Conservation (phyloP, 2,113 vertebrate species). For the Mungos mungo region DNA sequence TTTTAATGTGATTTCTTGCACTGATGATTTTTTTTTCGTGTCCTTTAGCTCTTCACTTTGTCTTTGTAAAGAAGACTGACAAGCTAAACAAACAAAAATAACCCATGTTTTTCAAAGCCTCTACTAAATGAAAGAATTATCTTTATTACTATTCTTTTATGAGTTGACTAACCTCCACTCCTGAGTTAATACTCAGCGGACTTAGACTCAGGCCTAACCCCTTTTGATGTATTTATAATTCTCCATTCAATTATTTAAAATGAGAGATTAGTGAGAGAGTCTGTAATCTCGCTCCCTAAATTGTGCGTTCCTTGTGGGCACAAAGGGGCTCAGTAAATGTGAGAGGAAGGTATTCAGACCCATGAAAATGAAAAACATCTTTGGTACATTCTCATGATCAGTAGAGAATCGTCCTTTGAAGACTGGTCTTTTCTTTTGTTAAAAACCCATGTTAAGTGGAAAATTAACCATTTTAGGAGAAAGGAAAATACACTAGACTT, state of each 20-base stretch:
- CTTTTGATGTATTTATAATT: slow-evolving; percentile 53
- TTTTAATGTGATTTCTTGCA: slow-evolving; percentile 70
- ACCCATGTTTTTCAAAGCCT: slow-evolving; percentile 46
- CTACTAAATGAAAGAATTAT: slow-evolving; percentile 43
- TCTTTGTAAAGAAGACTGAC: slow-evolving; percentile 48
- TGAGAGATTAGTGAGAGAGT: slow-evolving; percentile 20
- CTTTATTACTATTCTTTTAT: slow-evolving; percentile 41
- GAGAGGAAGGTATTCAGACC: background rate
- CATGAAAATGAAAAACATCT: slow-evolving; percentile 41
- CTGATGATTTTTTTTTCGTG: slow-evolving; percentile 31
- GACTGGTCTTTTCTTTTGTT: slow-evolving; percentile 2
- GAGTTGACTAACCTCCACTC: slow-evolving; percentile 6
- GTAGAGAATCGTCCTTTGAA: slow-evolving; percentile 40
- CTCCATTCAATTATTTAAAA: slow-evolving; percentile 50
- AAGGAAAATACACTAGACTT: slow-evolving; percentile 31
- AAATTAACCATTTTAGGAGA: slow-evolving; percentile 33
- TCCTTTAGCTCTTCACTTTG: slow-evolving; percentile 68
- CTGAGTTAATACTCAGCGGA: slow-evolving; percentile 46
- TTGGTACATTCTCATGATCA: background rate
- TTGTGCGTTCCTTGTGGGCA: slow-evolving; percentile 10
- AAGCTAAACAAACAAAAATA: slow-evolving; percentile 37
- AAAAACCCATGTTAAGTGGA: background rate
- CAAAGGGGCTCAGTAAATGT: background rate
- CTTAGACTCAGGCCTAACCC: slow-evolving; percentile 30
- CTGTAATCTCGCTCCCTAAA: slow-evolving; percentile 42